Evolutionary conservation across 1,140 invertebrate species (phyloP), one percentile per base, ranked within the genome.

Genomic region (Drosophila azteca): DNA sequence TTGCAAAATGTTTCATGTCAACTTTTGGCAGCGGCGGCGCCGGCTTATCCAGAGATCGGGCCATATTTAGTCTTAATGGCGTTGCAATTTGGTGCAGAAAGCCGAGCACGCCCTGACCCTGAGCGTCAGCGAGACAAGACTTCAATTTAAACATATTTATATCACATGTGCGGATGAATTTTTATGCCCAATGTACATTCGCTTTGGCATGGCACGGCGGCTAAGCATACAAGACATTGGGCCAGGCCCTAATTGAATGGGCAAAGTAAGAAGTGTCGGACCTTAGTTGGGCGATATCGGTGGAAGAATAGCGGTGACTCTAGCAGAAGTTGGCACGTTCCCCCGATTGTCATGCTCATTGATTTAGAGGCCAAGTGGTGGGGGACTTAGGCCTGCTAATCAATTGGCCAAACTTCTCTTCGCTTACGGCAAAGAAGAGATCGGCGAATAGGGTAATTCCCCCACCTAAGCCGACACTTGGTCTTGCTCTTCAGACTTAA

Each of bases 61-160:
- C 57, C 51, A 67, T 63, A 75, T 24, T 70, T 70, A 69, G 67
- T 61, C 71, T 67, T 54, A 77, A 77, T 62, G 54, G 74, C 72
- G 65, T 53, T 77, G 64, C 65, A 77, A 66, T 77, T 77, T 77
- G 74, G 64, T 77, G 63, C 73, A 77, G 53, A 69, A 69, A 68
- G 41, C 31, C 63, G 51, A 35, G 66, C 67, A 69, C 46, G 46
- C 50, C 39, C 17, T 45, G 63, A 52, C 71, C 71, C 57, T 77
- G 53, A 43, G 9, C 29, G 44, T 9, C 20, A 26, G 2, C 41
- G 43, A 35, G 41, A 54, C 66, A 45, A 57, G 51, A 22, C 2
- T 43, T 49, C 44, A 74, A 63, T 54, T 57, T 39, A 45, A 52
- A 57, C 59, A 64, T 62, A 62, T 73, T 55, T 41, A 24, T 64